A percentile compares a stretch with the other conserved stretches of the same genome.
Conservation (phyloP, 2,113 vertebrate species). For the Eira barbara region DNA sequence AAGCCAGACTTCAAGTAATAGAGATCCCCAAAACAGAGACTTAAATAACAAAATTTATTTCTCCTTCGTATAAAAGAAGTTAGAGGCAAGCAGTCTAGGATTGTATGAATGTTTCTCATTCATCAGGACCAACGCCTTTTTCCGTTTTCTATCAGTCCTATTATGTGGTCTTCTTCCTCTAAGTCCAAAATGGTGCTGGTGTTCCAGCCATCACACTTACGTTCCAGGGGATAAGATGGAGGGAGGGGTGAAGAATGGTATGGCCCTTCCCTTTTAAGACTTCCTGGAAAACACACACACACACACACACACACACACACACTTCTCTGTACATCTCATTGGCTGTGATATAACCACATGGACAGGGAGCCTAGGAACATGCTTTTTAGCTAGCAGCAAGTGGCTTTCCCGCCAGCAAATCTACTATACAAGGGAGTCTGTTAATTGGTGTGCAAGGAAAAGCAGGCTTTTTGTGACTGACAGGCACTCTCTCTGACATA, state of each 20-base stretch:
- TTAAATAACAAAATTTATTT: constrained; percentile 10
- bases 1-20: neutral
- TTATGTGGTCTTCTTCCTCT: neutral
- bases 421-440: neutral
- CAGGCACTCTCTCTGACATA: neutral
- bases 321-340: neutral
- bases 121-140: neutral
- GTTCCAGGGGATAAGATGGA: neutral
- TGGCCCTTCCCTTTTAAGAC: neutral
- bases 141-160: neutral
- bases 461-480: neutral
- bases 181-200: neutral
- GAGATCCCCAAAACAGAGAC: neutral
- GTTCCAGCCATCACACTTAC: neutral
- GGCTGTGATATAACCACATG: neutral
- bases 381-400: neutral
- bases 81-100: neutral
- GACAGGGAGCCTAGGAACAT: neutral
- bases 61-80: neutral
- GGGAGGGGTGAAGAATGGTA: neutral
- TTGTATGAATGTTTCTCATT: neutral
- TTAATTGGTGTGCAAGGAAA: neutral
- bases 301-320: neutral
- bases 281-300: neutral
- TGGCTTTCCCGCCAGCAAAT: neutral